Evolutionary conservation across 2,888 invertebrate genomes (phyloP), one percentile per base, ranked within the genome.

Genomic region (Philereme transversata): DNA sequence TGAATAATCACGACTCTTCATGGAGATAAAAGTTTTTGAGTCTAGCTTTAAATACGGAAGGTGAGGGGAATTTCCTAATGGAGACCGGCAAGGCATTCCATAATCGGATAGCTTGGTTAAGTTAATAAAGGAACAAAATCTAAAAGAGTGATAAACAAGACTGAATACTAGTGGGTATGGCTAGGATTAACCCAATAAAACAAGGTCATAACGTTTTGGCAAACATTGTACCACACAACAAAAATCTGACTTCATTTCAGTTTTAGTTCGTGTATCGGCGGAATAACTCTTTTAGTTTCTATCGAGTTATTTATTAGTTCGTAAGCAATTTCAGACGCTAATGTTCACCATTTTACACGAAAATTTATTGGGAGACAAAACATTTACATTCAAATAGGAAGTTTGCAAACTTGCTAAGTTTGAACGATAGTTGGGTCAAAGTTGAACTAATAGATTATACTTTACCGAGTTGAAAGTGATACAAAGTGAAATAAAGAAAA

Each of bases 241-340:
- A 74, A 72, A 70, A 67, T 63, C 64, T 62, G 35, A 49, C 62
- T 62, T 49, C 54, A 60, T 53, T 65, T 68, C 43, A 48, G 46
- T 53, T 57, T 53, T 65, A 67, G 71, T 87, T 76, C 88, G 88
- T 88, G 89, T 80, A 69, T 67, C 67, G 60, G 59, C 59, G 54
- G 69, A 79, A 87, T 88, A 81, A 87, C 78, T 88, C 81, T 78
- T 68, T 64, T 47, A 58, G 51, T 68, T 72, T 66, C 79, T 78
- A 87, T 86, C 84, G 84, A 85, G 86, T 87, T 86, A 87, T 88
- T 88, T 87, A 87, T 86, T 85, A 76, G 75, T 79, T 83, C 81
- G 83, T 84, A 82, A 76, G 81, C 83, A 81, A 78, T 87, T 83
- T 71, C 75, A 72, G 75, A 67, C 66, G 77, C 77, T 66, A 71